phyloP scores from a whole-genome alignment of 1,140 invertebrate genomes.

The Drosophila pseudoobscura region DNA sequence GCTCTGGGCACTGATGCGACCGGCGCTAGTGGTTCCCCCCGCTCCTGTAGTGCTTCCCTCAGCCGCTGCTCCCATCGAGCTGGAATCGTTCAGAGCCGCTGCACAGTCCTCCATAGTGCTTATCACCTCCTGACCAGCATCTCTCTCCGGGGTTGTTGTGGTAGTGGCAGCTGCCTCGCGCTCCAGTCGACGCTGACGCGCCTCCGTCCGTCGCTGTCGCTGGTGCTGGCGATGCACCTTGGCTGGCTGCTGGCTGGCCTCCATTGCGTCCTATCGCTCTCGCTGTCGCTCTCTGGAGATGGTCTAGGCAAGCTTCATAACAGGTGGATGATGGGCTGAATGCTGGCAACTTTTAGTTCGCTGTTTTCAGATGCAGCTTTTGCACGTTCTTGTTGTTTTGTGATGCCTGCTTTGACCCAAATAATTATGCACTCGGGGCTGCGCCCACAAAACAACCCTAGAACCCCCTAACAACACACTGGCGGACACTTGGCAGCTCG shows the following conservation, averaged over 20 bases:
- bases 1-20: slow-evolving; percentile 71
- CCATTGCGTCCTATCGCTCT: slow-evolving; percentile 44
- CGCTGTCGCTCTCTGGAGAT: slow-evolving; percentile 9
- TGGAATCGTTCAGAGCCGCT: slow-evolving; percentile 57
- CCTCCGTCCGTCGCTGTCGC: slow-evolving; percentile 74
- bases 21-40: slow-evolving; percentile 44
- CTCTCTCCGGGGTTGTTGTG: slow-evolving; percentile 42
- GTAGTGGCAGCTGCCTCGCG: slow-evolving; percentile 60
- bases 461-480: slow-evolving; percentile 22
- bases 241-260: slow-evolving; percentile 53
- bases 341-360: slow-evolving; percentile 32
- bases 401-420: slow-evolving; percentile 63
- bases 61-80: slow-evolving; percentile 4
- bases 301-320: slow-evolving; percentile 57
- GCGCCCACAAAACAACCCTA: slow-evolving; percentile 19
- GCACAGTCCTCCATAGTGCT: slow-evolving; percentile 55
- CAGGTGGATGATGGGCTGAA: slow-evolving; percentile 56
- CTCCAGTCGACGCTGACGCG: slow-evolving; percentile 66
- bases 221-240: slow-evolving; percentile 82
- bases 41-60: slow-evolving; percentile 23
- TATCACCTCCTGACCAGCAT: slow-evolving; percentile 22
- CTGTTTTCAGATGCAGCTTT: slow-evolving; percentile 45
- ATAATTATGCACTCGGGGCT: slow-evolving; percentile 62
- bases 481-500: slow-evolving; percentile 23
- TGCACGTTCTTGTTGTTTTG: slow-evolving; percentile 24